Evolutionary conservation across 2,888 invertebrate genomes (phyloP), one percentile per base, ranked within the genome.

Genomic region (Alloscopus bannaensis): DNA sequence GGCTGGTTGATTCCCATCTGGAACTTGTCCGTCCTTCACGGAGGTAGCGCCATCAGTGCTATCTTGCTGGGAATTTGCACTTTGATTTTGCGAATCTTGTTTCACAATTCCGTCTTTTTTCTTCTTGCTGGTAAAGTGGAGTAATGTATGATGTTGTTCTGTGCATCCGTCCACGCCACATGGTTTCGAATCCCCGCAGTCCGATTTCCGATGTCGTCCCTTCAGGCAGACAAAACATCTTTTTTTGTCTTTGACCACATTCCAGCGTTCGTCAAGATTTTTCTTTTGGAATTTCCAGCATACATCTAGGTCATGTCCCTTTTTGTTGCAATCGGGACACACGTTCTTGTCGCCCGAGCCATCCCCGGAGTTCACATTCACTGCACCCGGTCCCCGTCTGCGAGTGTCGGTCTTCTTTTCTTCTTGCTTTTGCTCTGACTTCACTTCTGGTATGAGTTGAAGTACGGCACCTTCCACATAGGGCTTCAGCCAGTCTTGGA

Each of bases 371-470:
- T 31, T 24, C 2, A n/a, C 31, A 26, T 52, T 42, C 3, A 45
- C 52, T 52, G n/a, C 47, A 11, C 31, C 66, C 50, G 50, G 28
- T 20, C 66, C 36, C 66, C 66, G 66, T 68, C 22, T 31, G 1
- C 52, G 29, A 11, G 40, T 20, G 18, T 26, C 8, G n/a, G 31
- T 60, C 18, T 65, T 28, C 18, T 65, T 47, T 45, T 28, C 47
- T 29, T 55, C 55, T 22, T 3, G 1, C 26, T 42, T 40, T 4
- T 31, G 31, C 2, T 13, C 20, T 2, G 36, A 13, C 20, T 42
- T 24, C 2, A 62, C 42, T 42, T 22, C 22, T 8, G 62, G 62
- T 16, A 13, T 62, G 29, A 40, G 1, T 16, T 24, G 42, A 8
- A 20, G 62, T 2, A 40, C n/a, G 1, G 50, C 50, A 26, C 6